Base-by-base conservation (phyloP, 2,113 vertebrate species). In the Nerophis ophidion region DNA sequence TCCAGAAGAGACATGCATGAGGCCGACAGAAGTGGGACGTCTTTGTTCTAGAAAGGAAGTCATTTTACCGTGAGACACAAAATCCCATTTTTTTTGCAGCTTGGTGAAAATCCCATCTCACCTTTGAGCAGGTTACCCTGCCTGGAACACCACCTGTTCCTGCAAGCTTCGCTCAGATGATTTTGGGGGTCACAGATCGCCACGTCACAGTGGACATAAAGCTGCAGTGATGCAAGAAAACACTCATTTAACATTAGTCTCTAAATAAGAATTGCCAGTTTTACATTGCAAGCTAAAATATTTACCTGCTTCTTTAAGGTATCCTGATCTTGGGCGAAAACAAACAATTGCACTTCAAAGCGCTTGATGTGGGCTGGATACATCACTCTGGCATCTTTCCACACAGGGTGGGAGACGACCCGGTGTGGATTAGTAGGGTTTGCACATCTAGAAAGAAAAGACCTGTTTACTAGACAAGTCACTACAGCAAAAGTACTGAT, bases 331-430 rank as follows among this genome's bases (percentile, higher is more conserved):
- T 70, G 54, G 6, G 74, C 60, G 4, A 89, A 89, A 6, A 86
- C 76, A 65, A 89, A 89, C 82, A 82, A 89, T 49, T 68, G 68
- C n/a, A 90, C 65, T 60, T 86, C 80, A 72, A 91, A 91, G 13
- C 79, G 87, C 34, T 89, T 89, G 7, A 87, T 15, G 56, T 87
- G 82, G 49, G 74, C 70, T 0, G 88, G 87, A 62, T 71, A 60
- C 2, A 16, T 61, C 50, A 90, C 83, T 66, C 77, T 75, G 45
- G 15, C 33, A 35, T 88, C 79, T 12, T 65, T 1, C 42, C 34
- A 45, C 1, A 90, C 86, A 1, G 81, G 71, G 55, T 87, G 77
- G 64, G 89, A 83, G 5, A 75, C 13, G 0, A 86, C 83, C 45
- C 74, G 40, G 50, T 84, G 47, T 0, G 47, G 58, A 45, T 89